These are phyloP conservation scores for Chironomus riparius DNA, from an alignment of 2,888 invertebrate species.

Conservation along the genomic window DNA sequence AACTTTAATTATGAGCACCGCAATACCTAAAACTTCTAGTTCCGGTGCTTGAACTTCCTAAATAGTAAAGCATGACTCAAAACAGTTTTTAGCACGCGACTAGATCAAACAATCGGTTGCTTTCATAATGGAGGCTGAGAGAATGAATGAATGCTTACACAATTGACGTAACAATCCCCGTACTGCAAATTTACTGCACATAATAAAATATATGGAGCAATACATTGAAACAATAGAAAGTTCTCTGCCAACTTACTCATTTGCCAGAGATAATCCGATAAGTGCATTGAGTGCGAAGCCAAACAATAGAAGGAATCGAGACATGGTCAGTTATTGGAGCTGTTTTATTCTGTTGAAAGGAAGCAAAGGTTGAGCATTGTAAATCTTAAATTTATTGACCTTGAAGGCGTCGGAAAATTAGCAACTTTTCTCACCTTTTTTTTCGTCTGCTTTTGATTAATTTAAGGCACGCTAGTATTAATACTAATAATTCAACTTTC, in stretches of 20 bases:
- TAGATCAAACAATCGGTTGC: too few relatives aligned
- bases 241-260: slow-evolving; percentile 11
- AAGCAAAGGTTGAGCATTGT: background rate
- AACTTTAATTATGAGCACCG: too few relatives aligned
- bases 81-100: too few relatives aligned
- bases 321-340: background rate
- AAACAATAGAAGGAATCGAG: slow-evolving; percentile 5
- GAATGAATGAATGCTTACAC: too few relatives aligned
- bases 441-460: background rate
- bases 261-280: slow-evolving; percentile 21
- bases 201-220: too few relatives aligned
- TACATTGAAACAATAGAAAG: too few relatives aligned
- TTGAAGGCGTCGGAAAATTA: background rate
- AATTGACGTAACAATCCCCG: too few relatives aligned
- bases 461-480: background rate
- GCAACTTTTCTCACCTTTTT: background rate
- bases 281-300: slow-evolving; percentile 8
- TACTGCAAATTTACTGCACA: too few relatives aligned
- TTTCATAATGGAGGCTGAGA: too few relatives aligned
- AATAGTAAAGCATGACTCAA: too few relatives aligned
- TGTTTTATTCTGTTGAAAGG: background rate
- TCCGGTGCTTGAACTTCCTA: too few relatives aligned
- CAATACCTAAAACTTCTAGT: too few relatives aligned
- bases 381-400: background rate
- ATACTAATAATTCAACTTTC: background rate